Evolutionary conservation across 2,888 invertebrate species (phyloP), one percentile per base, ranked within the genome.

Genomic region (Hirtodrosophila histrioides): DNA sequence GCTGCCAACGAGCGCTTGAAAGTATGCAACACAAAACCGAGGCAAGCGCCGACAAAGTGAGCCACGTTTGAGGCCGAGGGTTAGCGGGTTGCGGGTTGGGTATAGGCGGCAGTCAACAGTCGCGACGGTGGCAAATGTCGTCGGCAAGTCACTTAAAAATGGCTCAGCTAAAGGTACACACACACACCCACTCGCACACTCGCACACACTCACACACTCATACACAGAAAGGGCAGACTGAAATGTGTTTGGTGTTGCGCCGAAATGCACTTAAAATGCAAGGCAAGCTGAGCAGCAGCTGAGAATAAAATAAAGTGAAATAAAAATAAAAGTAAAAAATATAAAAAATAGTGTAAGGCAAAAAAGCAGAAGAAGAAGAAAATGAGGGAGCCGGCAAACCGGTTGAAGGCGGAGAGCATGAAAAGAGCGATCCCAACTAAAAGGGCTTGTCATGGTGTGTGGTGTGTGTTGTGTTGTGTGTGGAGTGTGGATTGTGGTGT

Each of bases 81-180:
- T 2, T 8, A 33, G 10, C 5, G 24, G n/a, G 37, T 8, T 23
- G 9, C 12, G 10, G 10, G 12, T 36, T 43, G 31, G 10, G 29
- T 53, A 53, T 41, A 44, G 60, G 43, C 53, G 53, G 55, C 48
- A 73, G 69, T 43, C 54, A 66, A 48, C 69, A 75, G 75, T 69
- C 61, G 66, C 65, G 60, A 45, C 54, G 41, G 66, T 53, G 61
- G 75, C 75, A 69, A 85, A 73, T 85, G 73, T 77, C 81, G 72
- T 60, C 86, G 63, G 86, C 78, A 77, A 83, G 86, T 82, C 84
- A 86, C 82, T 86, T 86, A 83, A 83, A 83, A 80, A 83, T 78
- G 77, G 77, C 69, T 77, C 56, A 69, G 75, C 46, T 54, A 58
- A 69, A 75, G 86, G 77, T 69, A 57, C 51, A 69, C 35, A 67